Conservation (phyloP, 2,797 vertebrate species). For the Crenuchus spilurus region DNA sequence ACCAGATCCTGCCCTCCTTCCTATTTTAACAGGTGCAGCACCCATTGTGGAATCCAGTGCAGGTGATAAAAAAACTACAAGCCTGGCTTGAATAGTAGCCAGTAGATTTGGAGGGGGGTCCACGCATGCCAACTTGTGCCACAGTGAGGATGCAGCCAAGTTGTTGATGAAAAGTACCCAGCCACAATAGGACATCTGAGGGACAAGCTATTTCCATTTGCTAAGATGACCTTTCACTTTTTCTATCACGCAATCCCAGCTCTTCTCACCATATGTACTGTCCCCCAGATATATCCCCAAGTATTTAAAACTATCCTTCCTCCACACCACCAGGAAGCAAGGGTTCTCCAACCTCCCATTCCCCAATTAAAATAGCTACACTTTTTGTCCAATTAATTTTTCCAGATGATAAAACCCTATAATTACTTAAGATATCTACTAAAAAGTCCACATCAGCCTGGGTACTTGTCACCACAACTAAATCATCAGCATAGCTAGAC, state of each 20-base stretch:
- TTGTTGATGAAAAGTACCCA: background rate
- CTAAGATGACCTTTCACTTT: background rate
- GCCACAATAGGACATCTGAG: background rate
- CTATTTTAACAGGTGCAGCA: background rate
- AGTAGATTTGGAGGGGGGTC: background rate
- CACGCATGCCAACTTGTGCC: background rate
- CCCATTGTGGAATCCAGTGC: background rate
- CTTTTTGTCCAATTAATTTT: background rate
- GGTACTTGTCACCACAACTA: background rate
- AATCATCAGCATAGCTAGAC: background rate
- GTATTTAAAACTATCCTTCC: constrained; percentile 6
- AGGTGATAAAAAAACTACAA: constrained; percentile 6
- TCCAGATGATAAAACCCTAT: background rate
- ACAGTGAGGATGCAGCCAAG: background rate
- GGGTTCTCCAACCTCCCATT: background rate
- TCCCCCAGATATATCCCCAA: constrained; percentile 1
- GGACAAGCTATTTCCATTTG: background rate
- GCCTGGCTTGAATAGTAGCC: background rate
- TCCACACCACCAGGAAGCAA: background rate
- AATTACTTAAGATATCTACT: background rate
- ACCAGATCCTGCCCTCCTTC: background rate
- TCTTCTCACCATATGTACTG: background rate
- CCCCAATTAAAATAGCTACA: constrained; percentile 8
- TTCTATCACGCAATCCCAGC: background rate
- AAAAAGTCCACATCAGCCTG: background rate